Conservation (phyloP, 1,140 invertebrate genomes). For the Drosophila eugracilis region DNA sequence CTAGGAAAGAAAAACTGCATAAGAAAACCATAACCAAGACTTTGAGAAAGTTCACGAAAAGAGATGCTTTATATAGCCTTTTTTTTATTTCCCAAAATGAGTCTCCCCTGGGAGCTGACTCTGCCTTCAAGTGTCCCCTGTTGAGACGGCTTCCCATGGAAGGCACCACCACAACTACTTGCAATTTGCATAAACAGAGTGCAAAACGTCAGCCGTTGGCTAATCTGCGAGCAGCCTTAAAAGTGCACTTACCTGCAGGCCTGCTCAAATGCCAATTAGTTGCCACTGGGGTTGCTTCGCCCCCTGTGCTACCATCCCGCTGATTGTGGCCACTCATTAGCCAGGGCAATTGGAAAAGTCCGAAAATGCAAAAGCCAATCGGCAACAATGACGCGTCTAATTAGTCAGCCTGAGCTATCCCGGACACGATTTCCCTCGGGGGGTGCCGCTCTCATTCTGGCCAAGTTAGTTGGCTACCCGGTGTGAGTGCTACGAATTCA, state of each 20-base stretch:
- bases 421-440: constrained; percentile 53
- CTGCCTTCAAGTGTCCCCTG: background rate
- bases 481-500: constrained; percentile 28
- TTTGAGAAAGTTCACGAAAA: background rate
- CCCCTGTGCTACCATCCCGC: background rate
- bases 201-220: constrained; percentile 26
- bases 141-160: constrained; percentile 4
- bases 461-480: constrained; percentile 19
- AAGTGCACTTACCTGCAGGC: constrained; percentile 62
- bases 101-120: background rate
- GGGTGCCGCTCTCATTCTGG: too few species aligned
- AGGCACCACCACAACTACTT: too few species aligned
- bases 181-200: constrained; percentile 37
- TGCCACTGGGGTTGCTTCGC: constrained; percentile 45
- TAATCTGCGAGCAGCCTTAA: constrained; percentile 39
- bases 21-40: background rate
- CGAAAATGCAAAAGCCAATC: constrained; percentile 77
- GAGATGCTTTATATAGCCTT: too few species aligned
- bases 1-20: too few species aligned
- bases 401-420: constrained; percentile 71
- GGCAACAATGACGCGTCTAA: constrained; percentile 78
- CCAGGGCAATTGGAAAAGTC: constrained; percentile 67
- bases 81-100: background rate
- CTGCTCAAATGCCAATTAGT: constrained; percentile 79
- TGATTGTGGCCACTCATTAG: constrained; percentile 57